Conservation (phyloP, 2,797 vertebrate genomes). For the Clamator glandarius region DNA sequence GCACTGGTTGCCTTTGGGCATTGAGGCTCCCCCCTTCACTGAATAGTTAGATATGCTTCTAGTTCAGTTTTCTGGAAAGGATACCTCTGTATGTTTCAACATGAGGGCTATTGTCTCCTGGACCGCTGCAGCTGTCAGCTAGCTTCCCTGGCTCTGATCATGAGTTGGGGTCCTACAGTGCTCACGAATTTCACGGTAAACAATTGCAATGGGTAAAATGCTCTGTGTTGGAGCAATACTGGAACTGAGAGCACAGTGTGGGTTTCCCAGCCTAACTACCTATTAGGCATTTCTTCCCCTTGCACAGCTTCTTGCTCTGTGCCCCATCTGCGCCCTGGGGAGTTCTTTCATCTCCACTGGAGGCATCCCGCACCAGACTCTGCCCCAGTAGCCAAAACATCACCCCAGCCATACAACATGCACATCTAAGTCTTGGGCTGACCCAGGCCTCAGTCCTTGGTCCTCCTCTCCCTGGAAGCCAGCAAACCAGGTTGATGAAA, state of each 20-base stretch:
- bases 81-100: background rate
- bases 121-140: slow-evolving; percentile 16
- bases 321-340: background rate
- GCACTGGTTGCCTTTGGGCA: background rate
- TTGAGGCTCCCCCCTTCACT: background rate
- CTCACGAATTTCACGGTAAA: background rate
- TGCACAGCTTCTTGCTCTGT: background rate
- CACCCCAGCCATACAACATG: no score
- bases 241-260: background rate
- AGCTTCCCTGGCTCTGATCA: background rate
- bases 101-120: background rate
- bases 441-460: accelerated
- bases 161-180: background rate
- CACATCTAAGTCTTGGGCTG: background rate
- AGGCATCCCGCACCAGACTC: no score
- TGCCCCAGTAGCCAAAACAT: background rate
- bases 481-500: background rate
- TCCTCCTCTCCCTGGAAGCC: background rate
- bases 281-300: background rate
- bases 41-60: accelerated
- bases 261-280: background rate
- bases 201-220: background rate
- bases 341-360: background rate
- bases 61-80: background rate
- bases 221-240: background rate